phyloP scores from a whole-genome alignment of 1,140 invertebrate species.

The Rhopalosiphum padi region DNA sequence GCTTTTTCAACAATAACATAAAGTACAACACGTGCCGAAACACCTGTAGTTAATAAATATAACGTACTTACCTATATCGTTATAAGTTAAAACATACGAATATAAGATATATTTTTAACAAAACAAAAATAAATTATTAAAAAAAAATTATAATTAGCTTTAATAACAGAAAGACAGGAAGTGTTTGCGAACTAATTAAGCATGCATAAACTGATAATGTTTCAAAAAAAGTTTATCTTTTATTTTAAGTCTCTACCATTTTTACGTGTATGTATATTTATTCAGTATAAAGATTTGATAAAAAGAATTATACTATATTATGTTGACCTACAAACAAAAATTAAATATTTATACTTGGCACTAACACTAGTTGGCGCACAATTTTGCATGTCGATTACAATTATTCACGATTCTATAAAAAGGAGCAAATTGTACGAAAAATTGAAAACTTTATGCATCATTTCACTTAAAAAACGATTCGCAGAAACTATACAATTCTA shows the following conservation, averaged over 20 bases:
- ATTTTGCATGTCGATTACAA: background rate
- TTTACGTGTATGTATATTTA: background rate
- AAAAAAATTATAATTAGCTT: background rate
- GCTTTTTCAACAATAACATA: background rate
- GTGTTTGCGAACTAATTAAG: background rate
- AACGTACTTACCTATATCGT: too few relatives aligned
- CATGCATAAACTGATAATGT: background rate
- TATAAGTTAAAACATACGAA: background rate
- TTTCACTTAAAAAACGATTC: background rate
- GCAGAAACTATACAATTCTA: background rate
- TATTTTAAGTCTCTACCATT: background rate
- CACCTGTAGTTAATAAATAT: too few relatives aligned
- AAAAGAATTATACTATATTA: background rate
- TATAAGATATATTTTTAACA: background rate
- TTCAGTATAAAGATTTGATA: background rate
- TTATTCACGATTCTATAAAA: background rate
- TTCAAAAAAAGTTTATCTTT: slow-evolving; percentile 14
- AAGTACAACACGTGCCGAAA: background rate
- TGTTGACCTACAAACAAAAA: slow-evolving; percentile 10
- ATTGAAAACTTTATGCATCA: background rate
- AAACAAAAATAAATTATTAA: background rate
- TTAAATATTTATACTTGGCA: background rate
- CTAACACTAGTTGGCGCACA: background rate
- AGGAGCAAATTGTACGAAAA: background rate
- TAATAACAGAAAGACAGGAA: background rate